Conservation (phyloP, 1,140 invertebrate species). For the Aricia agestis region DNA sequence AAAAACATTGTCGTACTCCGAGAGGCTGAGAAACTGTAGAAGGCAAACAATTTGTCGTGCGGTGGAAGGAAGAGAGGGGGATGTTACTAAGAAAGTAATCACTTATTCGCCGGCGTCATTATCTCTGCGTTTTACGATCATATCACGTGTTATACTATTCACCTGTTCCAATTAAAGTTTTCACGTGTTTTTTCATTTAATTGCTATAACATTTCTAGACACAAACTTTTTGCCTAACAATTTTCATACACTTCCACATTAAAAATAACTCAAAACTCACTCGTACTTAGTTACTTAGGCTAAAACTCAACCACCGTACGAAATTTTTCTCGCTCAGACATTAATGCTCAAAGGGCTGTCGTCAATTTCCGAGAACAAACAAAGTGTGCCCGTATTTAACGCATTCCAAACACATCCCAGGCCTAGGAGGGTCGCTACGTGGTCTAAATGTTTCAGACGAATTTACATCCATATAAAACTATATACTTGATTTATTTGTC, state of each 20-base stretch:
- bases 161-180: too few species aligned
- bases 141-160: too few species aligned
- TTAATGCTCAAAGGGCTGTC: slow-evolving; percentile 36
- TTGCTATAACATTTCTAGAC: too few species aligned
- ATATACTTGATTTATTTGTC: slow-evolving; percentile 25
- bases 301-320: not conserved
- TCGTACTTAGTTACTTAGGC: not conserved
- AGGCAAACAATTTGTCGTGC: too few species aligned
- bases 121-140: too few species aligned
- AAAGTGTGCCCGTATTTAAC: slow-evolving; percentile 46
- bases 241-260: not conserved
- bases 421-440: slow-evolving; percentile 43
- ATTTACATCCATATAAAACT: slow-evolving; percentile 48
- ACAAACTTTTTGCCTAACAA: too few species aligned
- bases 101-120: too few species aligned
- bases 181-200: too few species aligned
- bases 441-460: slow-evolving; percentile 59
- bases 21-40: too few species aligned
- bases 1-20: too few species aligned
- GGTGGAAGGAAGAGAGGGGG: too few species aligned
- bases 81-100: too few species aligned
- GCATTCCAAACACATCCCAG: slow-evolving; percentile 55
- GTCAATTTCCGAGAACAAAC: slow-evolving; percentile 43
- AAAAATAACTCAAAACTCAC: not conserved
- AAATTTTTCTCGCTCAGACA: not conserved